Percentiles rank a stretch among this genome's conserved stretches.
Evolutionary conservation across 2,888 invertebrate species (phyloP).

Genomic region (Megamerina dolium): DNA sequence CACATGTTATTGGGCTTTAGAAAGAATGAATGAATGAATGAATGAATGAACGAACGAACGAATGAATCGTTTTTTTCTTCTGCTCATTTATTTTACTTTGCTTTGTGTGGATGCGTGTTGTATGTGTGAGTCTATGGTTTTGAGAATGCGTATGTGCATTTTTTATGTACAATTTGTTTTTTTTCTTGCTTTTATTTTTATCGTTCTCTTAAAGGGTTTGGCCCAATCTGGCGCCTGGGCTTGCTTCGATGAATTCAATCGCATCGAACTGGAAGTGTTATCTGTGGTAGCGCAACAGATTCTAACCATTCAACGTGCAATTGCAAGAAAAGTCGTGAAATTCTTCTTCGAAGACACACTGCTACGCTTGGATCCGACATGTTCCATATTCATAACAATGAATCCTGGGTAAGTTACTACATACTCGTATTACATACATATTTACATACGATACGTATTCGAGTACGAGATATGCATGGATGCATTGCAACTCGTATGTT

Average conservation of each 20-base stretch:
- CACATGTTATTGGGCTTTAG: too few species aligned
- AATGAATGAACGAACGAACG: too few species aligned
- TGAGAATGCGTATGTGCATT: not conserved
- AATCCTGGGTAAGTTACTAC: conserved; percentile 71
- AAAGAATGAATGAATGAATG: too few species aligned
- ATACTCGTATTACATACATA: not conserved
- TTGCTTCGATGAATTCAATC: conserved; percentile 93
- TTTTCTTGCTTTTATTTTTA: too few species aligned
- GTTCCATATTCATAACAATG: conserved; percentile 90
- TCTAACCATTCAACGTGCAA: conserved; percentile 81
- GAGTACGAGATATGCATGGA: not conserved
- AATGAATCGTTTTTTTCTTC: too few species aligned
- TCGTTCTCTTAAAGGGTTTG: conserved; percentile 60
- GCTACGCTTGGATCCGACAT: conserved; percentile 79
- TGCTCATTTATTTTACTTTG: too few species aligned
- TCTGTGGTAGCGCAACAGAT: conserved; percentile 95
- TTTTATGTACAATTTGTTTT: too few species aligned
- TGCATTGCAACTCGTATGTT: not conserved
- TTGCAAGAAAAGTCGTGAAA: conserved; percentile 68
- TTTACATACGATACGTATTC: not conserved
- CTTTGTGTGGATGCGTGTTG: too few species aligned
- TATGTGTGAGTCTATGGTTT: not conserved
- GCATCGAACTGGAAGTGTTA: conserved; percentile 85
- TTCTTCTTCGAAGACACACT: conserved; percentile 90
- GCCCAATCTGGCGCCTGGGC: conserved; percentile 91